Evolutionary conservation across 1,140 invertebrate genomes (phyloP).

Genomic region (Stenopsyche tienmushanensis): DNA sequence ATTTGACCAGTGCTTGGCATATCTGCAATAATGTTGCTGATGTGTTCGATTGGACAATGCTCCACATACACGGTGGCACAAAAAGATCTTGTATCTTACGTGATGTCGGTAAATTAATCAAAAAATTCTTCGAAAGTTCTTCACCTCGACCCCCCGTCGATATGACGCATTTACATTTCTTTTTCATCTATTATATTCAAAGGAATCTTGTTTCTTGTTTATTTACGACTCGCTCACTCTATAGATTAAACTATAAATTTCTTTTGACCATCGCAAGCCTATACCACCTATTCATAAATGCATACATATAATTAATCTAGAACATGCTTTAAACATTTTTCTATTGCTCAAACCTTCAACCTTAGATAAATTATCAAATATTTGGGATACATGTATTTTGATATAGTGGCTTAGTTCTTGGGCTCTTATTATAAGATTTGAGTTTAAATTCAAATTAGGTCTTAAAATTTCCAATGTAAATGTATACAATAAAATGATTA

Average conservation of each 20-base stretch:
- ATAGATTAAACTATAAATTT: neutral
- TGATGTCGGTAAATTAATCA: constrained; percentile 17
- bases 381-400: neutral
- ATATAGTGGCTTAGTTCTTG: too few species aligned
- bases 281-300: neutral
- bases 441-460: too few species aligned
- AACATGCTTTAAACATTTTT: too few species aligned
- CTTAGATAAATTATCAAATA: neutral
- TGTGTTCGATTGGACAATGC: too few species aligned
- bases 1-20: too few species aligned
- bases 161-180: constrained; percentile 17
- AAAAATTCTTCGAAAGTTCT: constrained; percentile 1
- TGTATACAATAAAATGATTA: too few species aligned
- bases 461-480: too few species aligned
- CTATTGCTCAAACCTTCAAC: too few species aligned
- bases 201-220: constrained; percentile 9
- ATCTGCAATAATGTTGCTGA: too few species aligned
- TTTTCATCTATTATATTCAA: constrained; percentile 12
- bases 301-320: neutral
- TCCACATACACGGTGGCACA: too few species aligned
- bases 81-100: too few species aligned
- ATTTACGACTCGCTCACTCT: neutral
- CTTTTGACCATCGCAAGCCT: neutral
- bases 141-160: neutral
- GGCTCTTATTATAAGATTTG: too few species aligned